These are phyloP conservation scores for Mesocentrotus franciscanus DNA, from an alignment of 53 echinoderm and acorn worm species.

Conservation along the genomic window DNA sequence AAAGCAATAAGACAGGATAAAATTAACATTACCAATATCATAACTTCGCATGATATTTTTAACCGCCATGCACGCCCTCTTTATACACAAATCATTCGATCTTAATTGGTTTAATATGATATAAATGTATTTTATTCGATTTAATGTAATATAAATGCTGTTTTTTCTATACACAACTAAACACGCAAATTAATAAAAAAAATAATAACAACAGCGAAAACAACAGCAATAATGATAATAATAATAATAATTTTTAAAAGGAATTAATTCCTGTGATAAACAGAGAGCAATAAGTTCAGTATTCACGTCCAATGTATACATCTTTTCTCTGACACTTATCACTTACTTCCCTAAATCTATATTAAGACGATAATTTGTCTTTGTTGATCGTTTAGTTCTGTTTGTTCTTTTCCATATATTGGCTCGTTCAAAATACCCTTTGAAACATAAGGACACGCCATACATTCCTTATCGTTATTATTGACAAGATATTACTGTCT, in stretches of 20 bases:
- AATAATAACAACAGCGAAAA: too few species aligned
- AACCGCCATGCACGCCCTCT: background rate
- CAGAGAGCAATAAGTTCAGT: background rate
- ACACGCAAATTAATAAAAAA: too few species aligned
- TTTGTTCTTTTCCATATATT: background rate
- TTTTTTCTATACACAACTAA: too few species aligned
- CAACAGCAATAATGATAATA: too few species aligned
- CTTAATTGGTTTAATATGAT: too few species aligned
- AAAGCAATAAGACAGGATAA: background rate
- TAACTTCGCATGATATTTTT: background rate
- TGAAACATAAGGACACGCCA: background rate
- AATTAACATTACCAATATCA: background rate
- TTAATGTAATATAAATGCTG: too few species aligned
- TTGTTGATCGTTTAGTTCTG: background rate
- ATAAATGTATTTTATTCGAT: too few species aligned
- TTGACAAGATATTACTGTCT: background rate
- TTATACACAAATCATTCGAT: background rate
- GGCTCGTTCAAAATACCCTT: background rate
- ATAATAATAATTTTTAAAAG: too few species aligned
- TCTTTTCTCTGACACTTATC: background rate
- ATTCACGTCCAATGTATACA: background rate
- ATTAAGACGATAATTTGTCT: background rate
- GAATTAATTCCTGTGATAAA: too few species aligned
- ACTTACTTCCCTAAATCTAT: background rate
- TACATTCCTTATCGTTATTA: background rate